Evolutionary conservation across 2,113 vertebrate genomes (phyloP).

Genomic region (Equus przewalskii): DNA sequence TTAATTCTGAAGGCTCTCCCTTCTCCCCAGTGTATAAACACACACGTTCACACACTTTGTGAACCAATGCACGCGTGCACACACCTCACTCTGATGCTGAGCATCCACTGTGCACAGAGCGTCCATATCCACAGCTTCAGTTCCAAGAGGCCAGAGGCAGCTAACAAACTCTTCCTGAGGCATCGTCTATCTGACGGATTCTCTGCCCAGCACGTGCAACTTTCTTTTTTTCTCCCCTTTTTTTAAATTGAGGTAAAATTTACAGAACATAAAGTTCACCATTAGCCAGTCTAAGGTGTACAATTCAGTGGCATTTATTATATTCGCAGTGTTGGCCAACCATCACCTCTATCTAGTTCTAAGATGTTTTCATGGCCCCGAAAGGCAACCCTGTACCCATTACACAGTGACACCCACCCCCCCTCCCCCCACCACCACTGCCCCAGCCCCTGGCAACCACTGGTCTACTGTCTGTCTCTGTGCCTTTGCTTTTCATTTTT

Average conservation of each 20-base stretch:
- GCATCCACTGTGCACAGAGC: not conserved
- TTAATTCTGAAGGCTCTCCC: not conserved
- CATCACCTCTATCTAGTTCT: not conserved
- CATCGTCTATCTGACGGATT: not conserved
- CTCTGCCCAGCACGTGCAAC: not conserved
- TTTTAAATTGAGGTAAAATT: not conserved
- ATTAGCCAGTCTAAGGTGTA: not conserved
- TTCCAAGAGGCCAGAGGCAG: not conserved
- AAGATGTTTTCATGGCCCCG: not conserved
- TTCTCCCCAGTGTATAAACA: not conserved
- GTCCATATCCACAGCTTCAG: not conserved
- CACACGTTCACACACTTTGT: not conserved
- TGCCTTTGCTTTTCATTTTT: not conserved
- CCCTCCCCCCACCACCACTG: too few species aligned
- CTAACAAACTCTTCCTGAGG: not conserved
- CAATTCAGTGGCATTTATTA: not conserved
- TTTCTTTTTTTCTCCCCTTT: not conserved
- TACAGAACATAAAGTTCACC: not conserved
- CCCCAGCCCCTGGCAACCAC: not conserved
- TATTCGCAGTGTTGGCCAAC: not conserved
- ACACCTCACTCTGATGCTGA: accelerated
- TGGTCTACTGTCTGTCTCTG: not conserved
- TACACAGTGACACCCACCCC: not conserved
- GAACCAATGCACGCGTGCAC: not conserved
- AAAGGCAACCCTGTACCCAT: not conserved